Evolutionary conservation across 2,797 vertebrate species (phyloP), one percentile per base, ranked within the genome.

Genomic region (Xenopus petersii): DNA sequence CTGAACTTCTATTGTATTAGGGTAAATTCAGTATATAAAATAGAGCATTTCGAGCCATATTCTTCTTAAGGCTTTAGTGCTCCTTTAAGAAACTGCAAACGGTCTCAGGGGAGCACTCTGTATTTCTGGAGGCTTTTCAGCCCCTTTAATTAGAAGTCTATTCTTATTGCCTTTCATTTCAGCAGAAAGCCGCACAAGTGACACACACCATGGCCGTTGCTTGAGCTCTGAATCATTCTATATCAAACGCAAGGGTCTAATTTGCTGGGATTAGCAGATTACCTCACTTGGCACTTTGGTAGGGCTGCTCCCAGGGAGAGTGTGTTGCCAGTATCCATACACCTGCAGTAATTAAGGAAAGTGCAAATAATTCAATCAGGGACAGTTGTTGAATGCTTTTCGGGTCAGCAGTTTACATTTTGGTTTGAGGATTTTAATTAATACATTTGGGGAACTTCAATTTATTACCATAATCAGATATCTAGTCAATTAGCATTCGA

Each of bases 261-360:
- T 55, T 8, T 55, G 16, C 54, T 16, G 16, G 6, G 54, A 55
- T 55, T 55, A 13, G 13, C 54, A 55, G 8, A 55, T 55, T 11
- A 55, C 6, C 54, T 55, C 54, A 55, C 54, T 55, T 55, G 54
- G 54, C 54, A 55, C 54, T 9, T 36, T 36, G 33, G 33, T 6
- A 36, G 3, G 33, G 33, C 33, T 0, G 33, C 33, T 36, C 33
- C 33, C 6, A 0, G 33, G 3, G 3, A 11, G 13, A 9, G 48
- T 13, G 13, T 1, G 48, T n/a, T 21, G 46, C 13, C n/a, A 65
- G 60, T 13, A 12, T 16, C 55, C 7, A 21, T 59, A 12, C n/a
- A 21, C 3, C 76, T 70, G 76, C 76, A 79, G 76, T 79, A 79
- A 79, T 79, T 79, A 74, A 47, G 67, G 30, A 66, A 63, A 79